Base-by-base conservation (phyloP, 1,140 invertebrate species). In the Lutraria rhynchaena region DNA sequence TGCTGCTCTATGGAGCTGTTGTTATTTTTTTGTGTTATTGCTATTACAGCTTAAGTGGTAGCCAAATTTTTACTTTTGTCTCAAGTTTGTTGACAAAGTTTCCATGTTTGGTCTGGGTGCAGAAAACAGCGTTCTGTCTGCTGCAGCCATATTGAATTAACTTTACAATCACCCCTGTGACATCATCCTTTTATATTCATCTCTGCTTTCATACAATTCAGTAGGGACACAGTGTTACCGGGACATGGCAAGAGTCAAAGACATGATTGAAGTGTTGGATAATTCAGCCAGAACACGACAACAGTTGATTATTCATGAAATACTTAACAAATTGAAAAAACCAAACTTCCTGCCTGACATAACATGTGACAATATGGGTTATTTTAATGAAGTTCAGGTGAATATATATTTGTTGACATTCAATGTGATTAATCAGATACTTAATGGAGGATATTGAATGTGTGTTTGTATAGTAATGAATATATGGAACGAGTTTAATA, bases 361-460 rank as follows among this genome's bases (percentile, higher is more conserved):
- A 17, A 7, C 35, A 3, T 65, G 61, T 15, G 37, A 60, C 57
- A 3, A 17, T 5, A 22, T 41, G 15, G 61, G 61, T 22, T 3
- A 22, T 9, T 65, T 44, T 46, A 22, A 65, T 24, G 1, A 44
- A 44, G 46, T 46, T 4, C 61, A 65, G 61, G 61, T 65, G 24
- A 35, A n/a, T 19, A 65, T 35, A 60, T 31, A 31, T 11, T 19
- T 11, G 9, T 9, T 49, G 11, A 11, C 19, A 19, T 49, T 49
- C 19, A 11, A 49, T 11, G 44, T 9, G 19, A 49, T 49, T 9
- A 49, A 49, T 49, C 44, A 19, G 11, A 19, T 19, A 19, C 9
- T 9, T 11, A 11, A 49, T 49, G 44, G 19, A 49, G 9, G 11
- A 49, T 19, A 49, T 49, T 49, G 44, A 49, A 19, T 19, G 44